Percentiles rank a stretch among this genome's conserved stretches.
phyloP scores from a whole-genome alignment of 1,140 invertebrate genomes.

The Trichoplusia ni region DNA sequence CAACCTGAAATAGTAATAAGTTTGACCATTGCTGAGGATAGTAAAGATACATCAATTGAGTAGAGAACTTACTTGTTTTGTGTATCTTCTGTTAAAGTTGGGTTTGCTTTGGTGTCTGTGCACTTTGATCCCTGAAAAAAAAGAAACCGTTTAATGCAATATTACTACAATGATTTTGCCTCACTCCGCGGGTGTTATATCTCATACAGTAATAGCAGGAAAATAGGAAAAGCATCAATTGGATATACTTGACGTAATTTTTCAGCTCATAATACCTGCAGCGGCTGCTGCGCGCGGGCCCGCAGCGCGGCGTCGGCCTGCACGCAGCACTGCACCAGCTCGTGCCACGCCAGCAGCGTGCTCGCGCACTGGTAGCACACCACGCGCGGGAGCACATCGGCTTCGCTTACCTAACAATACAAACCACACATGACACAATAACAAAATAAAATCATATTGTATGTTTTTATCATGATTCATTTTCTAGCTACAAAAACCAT shows the following conservation, averaged over 20 bases:
- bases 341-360: conserved; percentile 84
- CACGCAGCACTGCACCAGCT: conserved; percentile 82
- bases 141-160: too few relatives aligned
- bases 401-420: conserved; percentile 75
- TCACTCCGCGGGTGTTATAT: too few relatives aligned
- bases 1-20: conserved; percentile 46
- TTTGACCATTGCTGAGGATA: background rate
- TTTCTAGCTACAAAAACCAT: too few relatives aligned
- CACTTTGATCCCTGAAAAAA: background rate
- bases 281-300: background rate
- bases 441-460: background rate
- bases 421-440: background rate
- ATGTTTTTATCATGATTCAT: too few relatives aligned
- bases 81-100: conserved; percentile 1
- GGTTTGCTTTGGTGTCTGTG: background rate
- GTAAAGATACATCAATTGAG: background rate
- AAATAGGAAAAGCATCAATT: too few relatives aligned
- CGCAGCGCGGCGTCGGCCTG: conserved; percentile 82
- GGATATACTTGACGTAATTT: background rate
- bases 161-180: too few relatives aligned
- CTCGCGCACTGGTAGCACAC: conserved; percentile 85
- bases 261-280: background rate
- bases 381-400: conserved; percentile 82
- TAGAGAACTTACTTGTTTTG: conserved; percentile 12
- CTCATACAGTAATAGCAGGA: too few relatives aligned